These are phyloP conservation scores for Poeciliopsis retropinna DNA, from an alignment of 2,113 vertebrate species.

Conservation along the genomic window DNA sequence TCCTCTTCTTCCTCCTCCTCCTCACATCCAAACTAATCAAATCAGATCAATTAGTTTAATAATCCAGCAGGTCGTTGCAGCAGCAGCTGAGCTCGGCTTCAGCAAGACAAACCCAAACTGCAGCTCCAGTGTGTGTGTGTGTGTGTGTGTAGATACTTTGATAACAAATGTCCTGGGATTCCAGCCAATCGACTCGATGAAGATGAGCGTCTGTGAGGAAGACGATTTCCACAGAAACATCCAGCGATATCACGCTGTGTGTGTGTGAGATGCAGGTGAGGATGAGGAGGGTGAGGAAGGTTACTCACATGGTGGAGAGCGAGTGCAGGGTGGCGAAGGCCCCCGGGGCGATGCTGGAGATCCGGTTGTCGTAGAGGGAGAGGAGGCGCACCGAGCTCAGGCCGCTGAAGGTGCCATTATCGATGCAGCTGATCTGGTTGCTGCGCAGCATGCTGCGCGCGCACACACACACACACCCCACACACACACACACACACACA, in stretches of 20 bases:
- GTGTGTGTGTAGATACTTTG: slow-evolving; percentile 52
- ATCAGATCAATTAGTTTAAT: not conserved
- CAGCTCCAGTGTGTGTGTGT: slow-evolving; percentile 6
- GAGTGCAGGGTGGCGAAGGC: slow-evolving; percentile 95
- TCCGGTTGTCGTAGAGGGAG: slow-evolving; percentile 96
- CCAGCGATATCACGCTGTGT: slow-evolving; percentile 16
- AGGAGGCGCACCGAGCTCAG: slow-evolving; percentile 94
- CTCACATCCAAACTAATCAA: not conserved
- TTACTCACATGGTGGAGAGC: slow-evolving; percentile 94
- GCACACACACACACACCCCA: not conserved
- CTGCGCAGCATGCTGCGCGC: slow-evolving; percentile 91
- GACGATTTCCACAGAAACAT: slow-evolving; percentile 37
- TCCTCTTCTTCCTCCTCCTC: too few species aligned
- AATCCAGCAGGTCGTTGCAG: not conserved
- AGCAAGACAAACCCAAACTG: slow-evolving; percentile 18
- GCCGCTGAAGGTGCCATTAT: slow-evolving; percentile 93
- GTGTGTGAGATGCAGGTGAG: not conserved
- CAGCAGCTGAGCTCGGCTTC: slow-evolving; percentile 35
- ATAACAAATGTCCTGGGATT: slow-evolving; percentile 62
- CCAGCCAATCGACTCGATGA: slow-evolving; percentile 55
- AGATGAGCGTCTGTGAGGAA: slow-evolving; percentile 62
- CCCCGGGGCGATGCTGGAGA: slow-evolving; percentile 92
- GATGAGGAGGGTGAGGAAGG: too few species aligned
- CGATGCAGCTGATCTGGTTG: slow-evolving; percentile 94
- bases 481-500: not conserved